Percentiles rank a stretch among this genome's conserved stretches.
Evolutionary conservation across 2,888 invertebrate species (phyloP).

Genomic region (Drosophila paracracens): DNA sequence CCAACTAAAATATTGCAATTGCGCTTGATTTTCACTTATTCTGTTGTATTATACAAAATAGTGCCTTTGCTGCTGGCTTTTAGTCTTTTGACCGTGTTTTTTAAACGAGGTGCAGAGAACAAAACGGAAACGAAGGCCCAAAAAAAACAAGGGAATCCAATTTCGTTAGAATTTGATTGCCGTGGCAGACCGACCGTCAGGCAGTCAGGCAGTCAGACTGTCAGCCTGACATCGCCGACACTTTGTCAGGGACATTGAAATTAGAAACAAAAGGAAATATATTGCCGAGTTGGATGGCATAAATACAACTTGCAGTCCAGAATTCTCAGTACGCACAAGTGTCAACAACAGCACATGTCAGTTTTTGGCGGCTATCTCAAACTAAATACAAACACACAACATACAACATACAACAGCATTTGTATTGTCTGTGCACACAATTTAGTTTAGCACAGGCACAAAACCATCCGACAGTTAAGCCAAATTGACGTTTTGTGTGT

Average conservation of each 20-base stretch:
- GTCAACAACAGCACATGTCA: slow-evolving; percentile 68
- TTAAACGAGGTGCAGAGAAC: slow-evolving; percentile 32
- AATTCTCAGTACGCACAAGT: slow-evolving; percentile 67
- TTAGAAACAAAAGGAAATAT: slow-evolving; percentile 61
- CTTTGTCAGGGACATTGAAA: slow-evolving; percentile 64
- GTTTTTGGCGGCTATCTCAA: slow-evolving; percentile 38
- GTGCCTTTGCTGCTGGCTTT: slow-evolving; percentile 16
- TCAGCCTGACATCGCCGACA: slow-evolving; percentile 30
- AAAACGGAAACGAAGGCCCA: slow-evolving; percentile 32
- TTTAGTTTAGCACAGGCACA: slow-evolving; percentile 37
- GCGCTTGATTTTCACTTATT: slow-evolving; percentile 50
- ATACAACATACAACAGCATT: slow-evolving; percentile 1
- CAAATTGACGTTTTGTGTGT: slow-evolving; percentile 68
- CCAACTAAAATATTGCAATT: slow-evolving; percentile 65
- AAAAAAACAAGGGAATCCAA: slow-evolving; percentile 72
- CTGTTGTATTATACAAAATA: slow-evolving; percentile 49
- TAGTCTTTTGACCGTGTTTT: slow-evolving; percentile 28
- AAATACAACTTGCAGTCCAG: slow-evolving; percentile 55
- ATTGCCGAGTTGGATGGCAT: slow-evolving; percentile 44
- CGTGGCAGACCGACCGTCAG: slow-evolving; percentile 44
- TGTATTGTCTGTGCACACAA: slow-evolving; percentile 22
- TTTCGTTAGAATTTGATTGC: slow-evolving; percentile 77
- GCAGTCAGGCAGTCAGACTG: not conserved
- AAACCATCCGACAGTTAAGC: slow-evolving; percentile 36
- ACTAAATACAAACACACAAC: not conserved